phyloP scores from a whole-genome alignment of 2,113 vertebrate species.

The Alces alces region DNA sequence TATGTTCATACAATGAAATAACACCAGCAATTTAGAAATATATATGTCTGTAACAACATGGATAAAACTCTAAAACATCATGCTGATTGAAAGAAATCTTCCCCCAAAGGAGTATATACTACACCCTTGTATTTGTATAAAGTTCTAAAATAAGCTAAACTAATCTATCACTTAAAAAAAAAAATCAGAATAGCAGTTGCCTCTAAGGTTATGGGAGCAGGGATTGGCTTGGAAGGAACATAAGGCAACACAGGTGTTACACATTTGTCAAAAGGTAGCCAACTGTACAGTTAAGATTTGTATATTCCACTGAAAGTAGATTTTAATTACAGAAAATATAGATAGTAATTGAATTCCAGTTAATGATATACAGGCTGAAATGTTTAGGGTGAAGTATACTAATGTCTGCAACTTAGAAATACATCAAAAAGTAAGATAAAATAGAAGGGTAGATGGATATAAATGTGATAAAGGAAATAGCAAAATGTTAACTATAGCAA shows the following conservation, averaged over 20 bases:
- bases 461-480: neutral
- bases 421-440: neutral
- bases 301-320: neutral
- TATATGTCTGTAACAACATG: neutral
- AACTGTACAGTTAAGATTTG: neutral
- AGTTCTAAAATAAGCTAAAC: neutral
- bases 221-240: neutral
- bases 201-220: neutral
- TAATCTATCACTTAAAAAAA: neutral
- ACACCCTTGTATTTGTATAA: neutral
- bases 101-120: neutral
- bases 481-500: neutral
- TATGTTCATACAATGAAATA: neutral
- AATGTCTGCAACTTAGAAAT: neutral
- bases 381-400: neutral
- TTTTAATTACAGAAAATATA: conserved; percentile 12
- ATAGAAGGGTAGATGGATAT: neutral
- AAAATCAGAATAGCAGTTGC: neutral
- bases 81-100: neutral
- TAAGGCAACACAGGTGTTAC: neutral
- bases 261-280: neutral
- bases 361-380: neutral
- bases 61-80: neutral
- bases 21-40: neutral
- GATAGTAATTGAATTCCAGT: neutral